Evolutionary conservation across 2,888 invertebrate genomes (phyloP), one percentile per base, ranked within the genome.

Genomic region (Hemithea aestivaria): DNA sequence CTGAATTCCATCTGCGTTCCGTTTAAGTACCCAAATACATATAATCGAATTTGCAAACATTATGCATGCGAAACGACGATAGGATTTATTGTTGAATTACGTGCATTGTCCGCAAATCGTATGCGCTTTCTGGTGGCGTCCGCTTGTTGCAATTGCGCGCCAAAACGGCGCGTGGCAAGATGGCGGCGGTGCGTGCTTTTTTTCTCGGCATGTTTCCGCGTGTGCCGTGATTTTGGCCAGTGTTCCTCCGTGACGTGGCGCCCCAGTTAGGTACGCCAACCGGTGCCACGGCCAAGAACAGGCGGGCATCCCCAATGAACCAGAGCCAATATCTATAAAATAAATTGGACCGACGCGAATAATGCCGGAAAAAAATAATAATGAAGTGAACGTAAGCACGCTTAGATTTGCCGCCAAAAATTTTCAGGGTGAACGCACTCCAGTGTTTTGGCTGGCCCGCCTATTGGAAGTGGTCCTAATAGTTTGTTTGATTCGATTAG

Each of bases 261-360:
- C 78, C 85, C 85, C 80, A 87, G 84, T 81, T 85, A 81, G 81
- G 70, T 63, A 66, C 72, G 87, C 87, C 87, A 85, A 85, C 62
- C 76, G 73, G 73, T 81, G 73, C 83, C 85, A 85, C 73, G 87
- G 87, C 85, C 85, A 85, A 85, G 84, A 78, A 78, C 83, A 81
- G 69, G 56, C 71, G 79, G 85, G 84, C 73, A 80, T 83, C 84
- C 85, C 84, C 78, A 68, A 75, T 84, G 85, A 84, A 81, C 79
- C 79, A 70, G 74, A 67, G 85, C 85, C 87, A 87, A 87, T 85
- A 84, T 85, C 87, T 85, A 87, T 87, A 84, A 87, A 87, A 87
- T 80, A 85, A 87, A 87, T 87, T 76, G 75, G 76, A 74, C 66
- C 72, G 62, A 62, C 67, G 63, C 42, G 42, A 39, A 75, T 76